Percentiles rank a stretch among this genome's conserved stretches.
phyloP scores from a whole-genome alignment of 2,888 invertebrate genomes.

The Ctena decussata region DNA sequence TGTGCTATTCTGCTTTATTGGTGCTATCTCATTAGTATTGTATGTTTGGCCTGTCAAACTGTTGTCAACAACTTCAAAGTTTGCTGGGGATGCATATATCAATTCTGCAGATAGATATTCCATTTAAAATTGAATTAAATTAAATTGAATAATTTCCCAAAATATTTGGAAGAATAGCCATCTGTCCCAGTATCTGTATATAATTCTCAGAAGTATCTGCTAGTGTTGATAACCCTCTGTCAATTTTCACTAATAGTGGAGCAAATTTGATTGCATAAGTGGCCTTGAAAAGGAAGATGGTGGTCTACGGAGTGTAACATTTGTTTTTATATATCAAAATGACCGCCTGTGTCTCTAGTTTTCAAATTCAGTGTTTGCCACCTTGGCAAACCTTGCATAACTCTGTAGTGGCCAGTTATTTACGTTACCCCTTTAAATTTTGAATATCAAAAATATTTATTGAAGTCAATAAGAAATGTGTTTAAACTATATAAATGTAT shows the following conservation, averaged over 20 bases:
- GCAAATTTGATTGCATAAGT: too few relatives aligned
- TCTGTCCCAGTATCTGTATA: slow-evolving; percentile 28
- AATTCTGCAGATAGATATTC: background rate
- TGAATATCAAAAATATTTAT: too few relatives aligned
- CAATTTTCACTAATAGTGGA: slow-evolving; percentile 1
- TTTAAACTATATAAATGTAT: too few relatives aligned
- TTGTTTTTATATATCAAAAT: too few relatives aligned
- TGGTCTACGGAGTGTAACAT: too few relatives aligned
- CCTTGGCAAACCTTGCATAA: too few relatives aligned
- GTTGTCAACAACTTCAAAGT: background rate
- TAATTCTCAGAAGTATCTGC: background rate
- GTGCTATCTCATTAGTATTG: background rate
- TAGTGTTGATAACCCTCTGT: background rate
- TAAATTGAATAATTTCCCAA: background rate
- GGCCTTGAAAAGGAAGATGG: too few relatives aligned
- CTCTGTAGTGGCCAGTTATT: too few relatives aligned
- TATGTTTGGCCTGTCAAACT: background rate
- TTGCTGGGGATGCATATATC: background rate
- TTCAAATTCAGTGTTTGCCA: too few relatives aligned
- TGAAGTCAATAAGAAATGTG: too few relatives aligned
- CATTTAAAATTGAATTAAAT: background rate
- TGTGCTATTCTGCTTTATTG: background rate
- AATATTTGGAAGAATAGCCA: slow-evolving; percentile 6
- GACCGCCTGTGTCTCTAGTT: too few relatives aligned
- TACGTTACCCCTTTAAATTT: too few relatives aligned